Conservation (phyloP, 1,140 invertebrate species). For the Teleopsis dalmanni region DNA sequence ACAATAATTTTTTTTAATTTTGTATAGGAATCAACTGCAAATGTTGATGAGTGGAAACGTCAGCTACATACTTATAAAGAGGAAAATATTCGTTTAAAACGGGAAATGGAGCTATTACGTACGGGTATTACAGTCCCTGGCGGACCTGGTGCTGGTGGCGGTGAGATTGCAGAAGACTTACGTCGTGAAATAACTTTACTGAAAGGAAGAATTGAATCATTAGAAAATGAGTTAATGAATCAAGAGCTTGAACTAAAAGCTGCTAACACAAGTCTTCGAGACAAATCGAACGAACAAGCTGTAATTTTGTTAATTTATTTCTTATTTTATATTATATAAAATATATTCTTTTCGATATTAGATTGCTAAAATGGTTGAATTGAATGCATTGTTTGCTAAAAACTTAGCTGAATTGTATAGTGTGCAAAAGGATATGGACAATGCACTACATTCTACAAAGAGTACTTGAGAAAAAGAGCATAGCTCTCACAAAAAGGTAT, state of each 20-base stretch:
- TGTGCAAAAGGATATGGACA: conserved; percentile 54
- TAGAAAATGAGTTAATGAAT: conserved; percentile 39
- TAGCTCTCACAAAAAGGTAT: conserved; percentile 32
- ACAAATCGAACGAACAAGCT: conserved; percentile 42
- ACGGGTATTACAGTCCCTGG: conserved; percentile 16
- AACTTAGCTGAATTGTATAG: conserved; percentile 32
- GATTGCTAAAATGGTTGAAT: conserved; percentile 37
- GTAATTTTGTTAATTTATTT: conserved; percentile 18
- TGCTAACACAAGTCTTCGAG: conserved; percentile 37
- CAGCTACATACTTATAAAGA: conserved; percentile 94
- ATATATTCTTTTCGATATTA: conserved; percentile 13
- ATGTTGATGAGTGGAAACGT: conserved; percentile 97
- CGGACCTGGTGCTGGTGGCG: conserved; percentile 13
- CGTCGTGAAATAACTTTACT: conserved; percentile 37
- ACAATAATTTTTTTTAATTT: neutral
- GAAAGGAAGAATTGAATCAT: conserved; percentile 38
- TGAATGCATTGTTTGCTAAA: conserved; percentile 39
- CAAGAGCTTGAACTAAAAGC: conserved; percentile 41
- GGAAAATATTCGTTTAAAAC: conserved; percentile 83
- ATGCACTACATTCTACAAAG: conserved; percentile 38
- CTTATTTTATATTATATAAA: neutral
- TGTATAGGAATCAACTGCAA: conserved; percentile 78
- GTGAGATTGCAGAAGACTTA: conserved; percentile 36
- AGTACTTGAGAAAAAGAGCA: conserved; percentile 44
- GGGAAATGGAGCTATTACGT: conserved; percentile 37